Evolutionary conservation across 1,140 invertebrate genomes (phyloP), one percentile per base, ranked within the genome.

Genomic region (Coelopa frigida): DNA sequence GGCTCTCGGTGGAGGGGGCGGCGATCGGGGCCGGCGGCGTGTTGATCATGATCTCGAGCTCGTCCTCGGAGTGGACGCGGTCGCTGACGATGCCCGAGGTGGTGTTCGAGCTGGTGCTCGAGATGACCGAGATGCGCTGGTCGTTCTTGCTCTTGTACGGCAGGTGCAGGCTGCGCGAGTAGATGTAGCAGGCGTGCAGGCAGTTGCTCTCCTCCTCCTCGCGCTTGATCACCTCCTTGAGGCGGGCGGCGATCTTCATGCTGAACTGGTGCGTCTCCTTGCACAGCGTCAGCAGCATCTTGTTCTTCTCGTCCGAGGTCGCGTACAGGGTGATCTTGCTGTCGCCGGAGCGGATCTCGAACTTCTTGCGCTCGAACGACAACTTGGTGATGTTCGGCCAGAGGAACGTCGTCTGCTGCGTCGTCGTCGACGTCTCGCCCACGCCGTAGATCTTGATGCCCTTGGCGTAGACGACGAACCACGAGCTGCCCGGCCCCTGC

Each of bases 81-180:
- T 95, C 92, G 64, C 90, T 94, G 8, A 94, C 91, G 49, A 95
- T 94, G 36, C 92, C 92, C 5, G 90, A 94, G 3, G 92, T 94
- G 27, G 91, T 94, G 59, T 94, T 94, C 4, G 91, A 94, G 48
- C 89, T 94, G 26, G 88, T 89, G 61, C 80, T 87, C 36, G 89
- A 93, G 59, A 94, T 90, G 11, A 94, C 86, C 15, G 91, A 95
- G 59, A 90, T 85, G 50, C 89, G 76, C 64, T 91, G 88, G 69
- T 90, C 87, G 29, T 72, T 79, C 55, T 81, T 78, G 51, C 75
- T 77, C 50, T 79, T 76, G 50, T 76, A 74, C 36, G 79, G 75
- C 52, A 81, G 63, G 44, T 75, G 77, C 10, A 81, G 71, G 20
- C 78, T 78, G 50, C 80, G 77, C 8, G 78, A 79, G 53, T 82